Conservation (phyloP, 2,113 vertebrate species). For the Nycticryphes semicollaris region DNA sequence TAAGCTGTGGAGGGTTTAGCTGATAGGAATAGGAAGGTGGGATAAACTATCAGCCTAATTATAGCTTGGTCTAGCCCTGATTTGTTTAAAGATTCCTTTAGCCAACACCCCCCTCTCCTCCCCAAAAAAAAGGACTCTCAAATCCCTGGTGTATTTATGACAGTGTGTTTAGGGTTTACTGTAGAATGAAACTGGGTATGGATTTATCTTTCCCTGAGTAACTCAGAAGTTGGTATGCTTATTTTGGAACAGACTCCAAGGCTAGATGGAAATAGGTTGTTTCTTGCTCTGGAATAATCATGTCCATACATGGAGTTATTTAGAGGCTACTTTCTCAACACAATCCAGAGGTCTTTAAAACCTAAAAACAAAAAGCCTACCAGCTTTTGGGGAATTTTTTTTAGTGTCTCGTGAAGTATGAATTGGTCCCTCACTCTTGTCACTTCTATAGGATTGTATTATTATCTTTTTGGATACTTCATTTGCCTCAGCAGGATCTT, state of each 20-base stretch:
- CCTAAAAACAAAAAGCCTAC: neutral
- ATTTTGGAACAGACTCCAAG: neutral
- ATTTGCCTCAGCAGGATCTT: neutral
- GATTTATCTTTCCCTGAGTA: neutral
- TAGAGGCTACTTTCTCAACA: neutral
- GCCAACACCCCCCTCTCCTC: neutral
- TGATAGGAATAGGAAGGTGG: neutral
- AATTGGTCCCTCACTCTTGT: neutral
- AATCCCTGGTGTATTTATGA: neutral
- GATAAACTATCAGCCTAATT: neutral
- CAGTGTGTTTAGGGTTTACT: neutral
- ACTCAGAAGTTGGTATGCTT: neutral
- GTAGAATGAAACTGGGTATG: neutral
- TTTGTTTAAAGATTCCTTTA: neutral
- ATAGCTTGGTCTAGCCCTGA: neutral
- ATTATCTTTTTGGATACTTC: neutral
- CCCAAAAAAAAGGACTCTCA: neutral
- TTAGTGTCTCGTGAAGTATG: neutral
- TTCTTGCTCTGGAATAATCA: neutral
- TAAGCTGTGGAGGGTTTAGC: neutral
- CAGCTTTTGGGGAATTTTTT: neutral
- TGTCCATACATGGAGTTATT: slow-evolving; percentile 39
- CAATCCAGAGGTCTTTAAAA: neutral
- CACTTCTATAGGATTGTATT: neutral
- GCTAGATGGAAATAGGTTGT: neutral